A percentile compares a stretch with the other conserved stretches of the same genome.
These are phyloP conservation scores for Synanceia verrucosa DNA, from an alignment of 2,797 vertebrate genomes.

Conservation along the genomic window DNA sequence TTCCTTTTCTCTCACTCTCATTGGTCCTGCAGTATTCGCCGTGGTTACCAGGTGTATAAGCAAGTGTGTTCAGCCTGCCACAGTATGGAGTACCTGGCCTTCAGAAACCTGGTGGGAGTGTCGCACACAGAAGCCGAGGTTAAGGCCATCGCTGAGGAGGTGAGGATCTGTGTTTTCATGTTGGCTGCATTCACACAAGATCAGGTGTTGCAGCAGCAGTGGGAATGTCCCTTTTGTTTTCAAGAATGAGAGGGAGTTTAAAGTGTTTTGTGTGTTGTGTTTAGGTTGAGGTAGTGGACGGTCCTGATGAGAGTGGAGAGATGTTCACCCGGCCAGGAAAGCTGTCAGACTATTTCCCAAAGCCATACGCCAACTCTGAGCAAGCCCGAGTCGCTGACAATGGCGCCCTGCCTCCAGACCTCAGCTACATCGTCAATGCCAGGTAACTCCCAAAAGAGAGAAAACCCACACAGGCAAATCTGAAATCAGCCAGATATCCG, in stretches of 20 bases:
- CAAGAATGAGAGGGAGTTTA: neutral
- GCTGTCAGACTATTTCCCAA: conserved; percentile 91
- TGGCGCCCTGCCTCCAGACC: conserved; percentile 92
- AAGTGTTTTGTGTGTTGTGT: neutral
- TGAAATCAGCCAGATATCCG: rapidly evolving
- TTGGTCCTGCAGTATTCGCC: conserved; percentile 87
- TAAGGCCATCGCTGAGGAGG: conserved; percentile 90
- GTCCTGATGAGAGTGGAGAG: conserved; percentile 90
- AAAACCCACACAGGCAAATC: rapidly evolving
- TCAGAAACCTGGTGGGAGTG: conserved; percentile 91
- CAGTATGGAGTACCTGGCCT: conserved; percentile 93
- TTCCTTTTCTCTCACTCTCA: neutral
- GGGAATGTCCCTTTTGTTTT: too few species aligned
- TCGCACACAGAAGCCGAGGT: conserved; percentile 90
- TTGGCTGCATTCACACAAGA: too few species aligned
- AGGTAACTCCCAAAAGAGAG: conserved; percentile 74
- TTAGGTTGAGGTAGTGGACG: conserved; percentile 89
- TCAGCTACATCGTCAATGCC: conserved; percentile 91
- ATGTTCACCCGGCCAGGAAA: conserved; percentile 94
- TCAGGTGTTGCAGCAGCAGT: too few species aligned
- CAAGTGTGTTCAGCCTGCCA: conserved; percentile 95
- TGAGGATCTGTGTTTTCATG: conserved; percentile 54
- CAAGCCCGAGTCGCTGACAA: conserved; percentile 89
- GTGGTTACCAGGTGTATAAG: conserved; percentile 94
- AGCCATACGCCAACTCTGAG: conserved; percentile 89